Percentiles rank a stretch among this genome's conserved stretches.
Conservation (phyloP, 2,797 vertebrate genomes). For the Sorex maritimensis region DNA sequence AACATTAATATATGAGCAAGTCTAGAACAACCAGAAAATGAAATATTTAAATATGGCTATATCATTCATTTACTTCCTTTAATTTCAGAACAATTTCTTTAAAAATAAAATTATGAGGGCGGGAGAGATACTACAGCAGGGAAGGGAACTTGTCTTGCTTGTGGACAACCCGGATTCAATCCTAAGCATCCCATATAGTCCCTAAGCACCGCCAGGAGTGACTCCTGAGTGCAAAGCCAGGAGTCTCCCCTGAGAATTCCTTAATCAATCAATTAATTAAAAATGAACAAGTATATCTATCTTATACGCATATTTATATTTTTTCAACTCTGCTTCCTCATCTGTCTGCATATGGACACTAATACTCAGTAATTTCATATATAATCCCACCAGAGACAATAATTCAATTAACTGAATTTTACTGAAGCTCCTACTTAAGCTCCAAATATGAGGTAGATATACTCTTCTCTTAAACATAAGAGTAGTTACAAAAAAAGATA, state of each 20-base stretch:
- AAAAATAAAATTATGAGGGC: conserved; percentile 51
- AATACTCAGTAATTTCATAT: conserved; percentile 53
- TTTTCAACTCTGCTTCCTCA: conserved; percentile 37
- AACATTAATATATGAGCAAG: conserved; percentile 38
- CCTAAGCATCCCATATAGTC: too few relatives aligned
- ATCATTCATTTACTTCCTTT: conserved; percentile 50
- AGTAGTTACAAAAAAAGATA: neutral
- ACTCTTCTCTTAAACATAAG: too few relatives aligned
- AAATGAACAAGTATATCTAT: neutral
- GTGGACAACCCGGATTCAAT: too few relatives aligned
- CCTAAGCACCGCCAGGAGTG: too few relatives aligned
- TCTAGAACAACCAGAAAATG: conserved; percentile 38
- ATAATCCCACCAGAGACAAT: conserved; percentile 41
- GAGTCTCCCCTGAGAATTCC: too few relatives aligned
- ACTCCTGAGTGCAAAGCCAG: too few relatives aligned
- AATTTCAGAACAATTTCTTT: conserved; percentile 59
- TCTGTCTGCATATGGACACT: conserved; percentile 11
- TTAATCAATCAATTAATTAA: neutral
- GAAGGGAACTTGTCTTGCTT: too few relatives aligned
- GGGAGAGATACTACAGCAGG: too few relatives aligned
- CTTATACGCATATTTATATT: conserved; percentile 30
- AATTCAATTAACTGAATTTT: conserved; percentile 66
- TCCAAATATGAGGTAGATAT: conserved; percentile 17
- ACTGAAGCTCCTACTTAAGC: conserved; percentile 55
- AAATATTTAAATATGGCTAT: conserved; percentile 39